phyloP scores from a whole-genome alignment of 2,113 vertebrate species.

The Xerus inauris region DNA sequence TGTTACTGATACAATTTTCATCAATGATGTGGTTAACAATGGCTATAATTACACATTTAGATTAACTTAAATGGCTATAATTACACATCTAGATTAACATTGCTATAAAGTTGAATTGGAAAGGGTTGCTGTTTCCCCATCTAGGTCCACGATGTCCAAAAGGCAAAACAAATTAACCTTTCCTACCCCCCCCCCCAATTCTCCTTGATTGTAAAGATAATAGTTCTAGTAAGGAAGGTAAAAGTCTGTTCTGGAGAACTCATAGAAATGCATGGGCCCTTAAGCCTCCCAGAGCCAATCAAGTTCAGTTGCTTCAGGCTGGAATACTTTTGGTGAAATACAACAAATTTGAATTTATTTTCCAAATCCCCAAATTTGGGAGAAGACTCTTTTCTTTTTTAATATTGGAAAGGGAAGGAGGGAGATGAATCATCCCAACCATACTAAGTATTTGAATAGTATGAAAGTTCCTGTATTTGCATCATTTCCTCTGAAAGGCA shows the following conservation, averaged over 20 bases:
- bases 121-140: background rate
- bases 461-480: background rate
- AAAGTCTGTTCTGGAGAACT: slow-evolving; percentile 49
- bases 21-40: background rate
- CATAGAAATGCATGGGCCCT: slow-evolving; percentile 30
- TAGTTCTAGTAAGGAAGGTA: slow-evolving; percentile 11
- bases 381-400: background rate
- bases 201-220: background rate
- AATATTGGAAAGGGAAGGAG: background rate
- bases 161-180: slow-evolving; percentile 29
- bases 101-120: background rate
- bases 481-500: background rate
- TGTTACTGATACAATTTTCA: background rate
- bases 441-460: background rate
- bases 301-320: slow-evolving; percentile 43
- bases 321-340: slow-evolving; percentile 47
- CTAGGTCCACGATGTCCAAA: background rate
- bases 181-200: too few relatives aligned
- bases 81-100: background rate
- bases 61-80: background rate
- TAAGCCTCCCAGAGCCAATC: slow-evolving; percentile 26
- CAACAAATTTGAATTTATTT: slow-evolving; percentile 15
- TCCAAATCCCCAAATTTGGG: slow-evolving; percentile 36
- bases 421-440: background rate
- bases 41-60: background rate